phyloP scores from a whole-genome alignment of 1,140 invertebrate genomes.

The Pogonus chalceus region DNA sequence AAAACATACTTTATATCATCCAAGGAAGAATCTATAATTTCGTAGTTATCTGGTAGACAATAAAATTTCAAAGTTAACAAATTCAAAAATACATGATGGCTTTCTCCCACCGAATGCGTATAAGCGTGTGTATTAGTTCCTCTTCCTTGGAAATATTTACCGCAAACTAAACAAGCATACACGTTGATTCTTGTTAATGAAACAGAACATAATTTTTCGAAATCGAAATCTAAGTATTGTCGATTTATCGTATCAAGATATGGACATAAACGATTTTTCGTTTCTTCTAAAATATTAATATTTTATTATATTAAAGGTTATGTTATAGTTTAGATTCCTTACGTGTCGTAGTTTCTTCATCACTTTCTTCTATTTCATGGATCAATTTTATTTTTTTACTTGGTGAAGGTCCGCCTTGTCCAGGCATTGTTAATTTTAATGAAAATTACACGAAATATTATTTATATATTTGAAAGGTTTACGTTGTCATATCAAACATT shows the following conservation, averaged over 20 bases:
- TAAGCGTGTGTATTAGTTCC: constrained; percentile 98
- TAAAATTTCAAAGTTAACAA: constrained; percentile 96
- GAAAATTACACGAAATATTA: too few relatives aligned
- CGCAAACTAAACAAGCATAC: constrained; percentile 99
- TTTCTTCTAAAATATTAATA: too few relatives aligned
- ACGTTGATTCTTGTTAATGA: constrained; percentile 98
- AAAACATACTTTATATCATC: constrained; percentile 99
- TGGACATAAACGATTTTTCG: constrained; percentile 52
- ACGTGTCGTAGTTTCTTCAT: too few relatives aligned
- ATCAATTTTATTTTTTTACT: too few relatives aligned
- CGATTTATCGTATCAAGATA: constrained; percentile 96
- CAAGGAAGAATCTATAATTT: constrained; percentile 97
- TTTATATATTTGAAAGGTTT: too few relatives aligned
- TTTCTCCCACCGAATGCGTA: constrained; percentile 93
- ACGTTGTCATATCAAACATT: too few relatives aligned
- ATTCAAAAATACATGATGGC: constrained; percentile 97
- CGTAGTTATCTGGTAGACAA: constrained; percentile 98
- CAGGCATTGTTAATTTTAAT: too few relatives aligned
- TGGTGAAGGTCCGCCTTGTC: too few relatives aligned
- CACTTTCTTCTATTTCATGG: too few relatives aligned
- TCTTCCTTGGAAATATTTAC: constrained; percentile 98
- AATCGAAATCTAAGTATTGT: constrained; percentile 98
- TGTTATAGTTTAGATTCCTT: too few relatives aligned
- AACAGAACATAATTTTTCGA: constrained; percentile 98
- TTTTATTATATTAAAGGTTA: too few relatives aligned